Base-by-base conservation (phyloP, 1,140 invertebrate species). In the Drosophila oshimai region DNA sequence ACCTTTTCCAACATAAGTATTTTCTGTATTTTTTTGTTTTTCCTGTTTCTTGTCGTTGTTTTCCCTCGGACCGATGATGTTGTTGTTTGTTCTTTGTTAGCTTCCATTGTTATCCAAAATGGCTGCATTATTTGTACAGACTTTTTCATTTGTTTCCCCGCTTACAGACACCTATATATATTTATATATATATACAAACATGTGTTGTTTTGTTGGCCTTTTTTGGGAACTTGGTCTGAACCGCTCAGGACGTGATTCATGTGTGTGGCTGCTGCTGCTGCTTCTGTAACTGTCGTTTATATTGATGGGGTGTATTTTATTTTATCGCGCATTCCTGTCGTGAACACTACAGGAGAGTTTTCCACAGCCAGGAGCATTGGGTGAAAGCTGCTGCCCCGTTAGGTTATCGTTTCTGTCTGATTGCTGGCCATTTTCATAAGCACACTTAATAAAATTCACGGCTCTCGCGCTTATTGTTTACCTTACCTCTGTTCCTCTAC, bases 81-180 rank as follows among this genome's bases (percentile, higher is more conserved):
- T 78, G 62, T 47, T 62, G 54, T 57, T 42, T 80, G 67, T 75
- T 64, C 73, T 86, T 86, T 81, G 76, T 88, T 77, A 74, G 71
- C 58, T 64, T 77, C 83, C 73, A 87, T 81, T 87, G 58, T 77
- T 88, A 77, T 77, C 69, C 81, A 87, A 87, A 87, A 87, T 88
- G 81, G 83, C 81, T 81, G 81, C 73, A 88, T 88, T 87, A 83
- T 87, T 88, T 87, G 81, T 87, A 88, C 83, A 67, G 57, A 67
- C 64, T 70, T 74, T 74, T 86, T 80, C 51, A 50, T 71, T 60
- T 57, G 44, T 46, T 54, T 74, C 54, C 51, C 22, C 39, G 41
- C 42, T 49, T 24, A 18, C 17, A 41, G 33, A 20, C 45, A 37
- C 13, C n/a, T 29, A 24, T 39, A 39, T n/a, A n/a, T n/a, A n/a